Percentiles rank a stretch among this genome's conserved stretches.
phyloP scores from a whole-genome alignment of 2,888 invertebrate genomes.

The Amaurobius ferox region DNA sequence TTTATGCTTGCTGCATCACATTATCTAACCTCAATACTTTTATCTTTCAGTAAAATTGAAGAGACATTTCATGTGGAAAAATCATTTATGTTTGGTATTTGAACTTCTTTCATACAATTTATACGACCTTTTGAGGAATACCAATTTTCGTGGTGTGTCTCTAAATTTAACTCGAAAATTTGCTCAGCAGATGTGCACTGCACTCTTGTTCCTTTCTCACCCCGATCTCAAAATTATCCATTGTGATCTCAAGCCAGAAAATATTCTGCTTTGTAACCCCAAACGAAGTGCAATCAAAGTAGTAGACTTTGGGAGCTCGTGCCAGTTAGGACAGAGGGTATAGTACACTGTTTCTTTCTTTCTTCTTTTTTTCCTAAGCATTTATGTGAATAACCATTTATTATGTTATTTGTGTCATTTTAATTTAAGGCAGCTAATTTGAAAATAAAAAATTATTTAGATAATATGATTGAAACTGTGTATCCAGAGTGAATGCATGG shows the following conservation, averaged over 20 bases:
- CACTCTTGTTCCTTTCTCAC: conserved; percentile 98
- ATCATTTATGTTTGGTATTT: conserved; percentile 99
- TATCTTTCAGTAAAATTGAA: conserved; percentile 95
- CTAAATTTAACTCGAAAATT: conserved; percentile 99
- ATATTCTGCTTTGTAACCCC: conserved; percentile 99
- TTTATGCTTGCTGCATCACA: too few species aligned
- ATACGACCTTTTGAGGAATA: conserved; percentile 99
- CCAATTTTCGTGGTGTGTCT: conserved; percentile 99
- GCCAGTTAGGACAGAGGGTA: conserved; percentile 99
- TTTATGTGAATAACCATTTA: too few species aligned
- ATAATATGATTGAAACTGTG: too few species aligned
- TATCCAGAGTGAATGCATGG: too few species aligned
- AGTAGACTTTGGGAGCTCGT: conserved; percentile 99
- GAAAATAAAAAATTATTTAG: too few species aligned
- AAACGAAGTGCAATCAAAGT: conserved; percentile 99
- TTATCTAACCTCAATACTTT: too few species aligned
- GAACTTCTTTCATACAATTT: conserved; percentile 99
- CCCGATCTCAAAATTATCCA: conserved; percentile 99
- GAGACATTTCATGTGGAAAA: conserved; percentile 99
- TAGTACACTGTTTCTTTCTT: conserved; percentile 77
- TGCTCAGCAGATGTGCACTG: conserved; percentile 99
- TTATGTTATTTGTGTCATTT: too few species aligned
- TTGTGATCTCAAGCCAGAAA: conserved; percentile 99
- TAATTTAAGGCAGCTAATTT: too few species aligned
- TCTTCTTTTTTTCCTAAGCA: neutral